Conservation (phyloP, 2,888 invertebrate species). For the Listrodromus nycthemerus region DNA sequence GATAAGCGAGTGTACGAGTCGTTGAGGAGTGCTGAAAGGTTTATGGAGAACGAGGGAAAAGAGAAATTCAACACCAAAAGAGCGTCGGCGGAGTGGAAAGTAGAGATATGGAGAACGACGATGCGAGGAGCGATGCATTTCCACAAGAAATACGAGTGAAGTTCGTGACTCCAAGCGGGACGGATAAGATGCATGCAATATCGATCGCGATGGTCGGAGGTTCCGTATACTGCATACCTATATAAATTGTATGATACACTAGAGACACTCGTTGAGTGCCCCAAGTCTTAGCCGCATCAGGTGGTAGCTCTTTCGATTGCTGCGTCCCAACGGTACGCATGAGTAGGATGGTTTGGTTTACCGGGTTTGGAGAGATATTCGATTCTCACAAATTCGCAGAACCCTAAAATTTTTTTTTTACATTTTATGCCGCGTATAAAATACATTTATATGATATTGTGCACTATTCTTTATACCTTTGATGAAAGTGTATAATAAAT, state of each 20-base stretch:
- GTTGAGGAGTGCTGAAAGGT: conserved; percentile 5
- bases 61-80: conserved; percentile 64
- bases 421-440: neutral
- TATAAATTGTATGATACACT: conserved; percentile 47
- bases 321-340: conserved; percentile 11
- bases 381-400: neutral
- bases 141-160: conserved; percentile 60
- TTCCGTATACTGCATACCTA: conserved; percentile 28
- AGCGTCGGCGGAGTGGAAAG: conserved; percentile 68
- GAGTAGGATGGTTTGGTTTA: conserved; percentile 39
- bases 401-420: neutral
- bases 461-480: neutral
- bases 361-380: neutral
- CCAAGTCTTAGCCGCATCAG: neutral
- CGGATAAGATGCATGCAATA: conserved; percentile 52
- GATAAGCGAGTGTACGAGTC: conserved; percentile 11
- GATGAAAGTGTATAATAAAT: neutral
- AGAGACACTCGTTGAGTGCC: conserved; percentile 42
- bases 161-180: conserved; percentile 56
- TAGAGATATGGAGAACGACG: conserved; percentile 67
- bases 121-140: conserved; percentile 56
- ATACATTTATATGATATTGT: neutral
- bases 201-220: conserved; percentile 49
- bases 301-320: conserved; percentile 22
- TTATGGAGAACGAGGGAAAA: conserved; percentile 23